Evolutionary conservation across 30 jellyfish, hydroid and myxozoan species (phyloP).

Genomic region (Chironex yamaguchii): DNA sequence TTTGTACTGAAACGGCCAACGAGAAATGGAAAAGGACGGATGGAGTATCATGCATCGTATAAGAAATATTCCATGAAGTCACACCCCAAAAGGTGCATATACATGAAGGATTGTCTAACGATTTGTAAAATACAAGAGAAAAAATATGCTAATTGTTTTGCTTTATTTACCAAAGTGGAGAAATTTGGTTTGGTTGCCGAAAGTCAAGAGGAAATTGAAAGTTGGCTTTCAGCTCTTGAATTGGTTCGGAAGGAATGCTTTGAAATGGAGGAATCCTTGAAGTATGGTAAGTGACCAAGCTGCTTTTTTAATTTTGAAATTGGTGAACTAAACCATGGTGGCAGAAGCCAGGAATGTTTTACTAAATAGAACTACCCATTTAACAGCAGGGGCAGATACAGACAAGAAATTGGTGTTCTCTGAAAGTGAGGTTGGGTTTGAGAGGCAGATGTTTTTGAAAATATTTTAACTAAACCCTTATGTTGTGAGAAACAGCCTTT

Average conservation of each 20-base stretch:
- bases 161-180: background rate
- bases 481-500: no score
- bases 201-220: background rate
- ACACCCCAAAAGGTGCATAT: background rate
- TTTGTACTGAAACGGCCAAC: background rate
- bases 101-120: background rate
- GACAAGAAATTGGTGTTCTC: no score
- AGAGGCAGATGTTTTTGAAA: no score
- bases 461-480: no score
- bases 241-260: background rate
- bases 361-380: no score
- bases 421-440: no score
- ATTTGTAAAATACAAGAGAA: background rate
- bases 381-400: no score
- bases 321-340: no score
- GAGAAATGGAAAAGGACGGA: background rate
- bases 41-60: background rate
- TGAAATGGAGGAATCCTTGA: background rate
- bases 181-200: background rate
- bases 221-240: background rate
- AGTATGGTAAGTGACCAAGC: background rate
- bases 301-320: no score
- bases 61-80: background rate
- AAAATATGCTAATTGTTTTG: background rate
- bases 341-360: no score